phyloP scores from a whole-genome alignment of 2,113 vertebrate genomes.

The Tragelaphus imberbis region DNA sequence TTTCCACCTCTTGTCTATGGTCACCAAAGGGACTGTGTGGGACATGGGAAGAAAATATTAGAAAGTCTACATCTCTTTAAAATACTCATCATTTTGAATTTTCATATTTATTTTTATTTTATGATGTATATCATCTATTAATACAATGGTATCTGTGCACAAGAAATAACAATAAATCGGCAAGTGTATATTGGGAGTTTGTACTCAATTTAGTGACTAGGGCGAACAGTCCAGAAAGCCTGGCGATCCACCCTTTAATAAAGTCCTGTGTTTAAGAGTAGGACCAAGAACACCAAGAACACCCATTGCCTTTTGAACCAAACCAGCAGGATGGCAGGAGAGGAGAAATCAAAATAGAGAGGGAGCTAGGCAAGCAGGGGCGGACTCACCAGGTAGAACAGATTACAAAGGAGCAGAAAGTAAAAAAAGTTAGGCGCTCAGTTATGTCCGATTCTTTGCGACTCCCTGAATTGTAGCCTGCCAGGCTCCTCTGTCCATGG shows the following conservation, averaged over 20 bases:
- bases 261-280: background rate
- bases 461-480: background rate
- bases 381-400: background rate
- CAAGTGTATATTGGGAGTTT: background rate
- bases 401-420: background rate
- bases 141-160: background rate
- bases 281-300: background rate
- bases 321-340: background rate
- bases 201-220: background rate
- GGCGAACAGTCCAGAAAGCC: background rate
- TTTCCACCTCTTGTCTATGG: background rate
- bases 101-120: background rate
- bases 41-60: background rate
- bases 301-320: background rate
- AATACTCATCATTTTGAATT: background rate
- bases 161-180: background rate
- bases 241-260: background rate
- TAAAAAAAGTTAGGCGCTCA: background rate
- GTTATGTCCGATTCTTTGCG: background rate
- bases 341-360: background rate
- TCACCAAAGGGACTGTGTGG: background rate
- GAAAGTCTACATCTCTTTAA: background rate
- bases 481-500: background rate
- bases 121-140: background rate
- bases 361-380: background rate